Conservation (phyloP, 92 coral and sea anemone species). For the Zoanthus sociatus region DNA sequence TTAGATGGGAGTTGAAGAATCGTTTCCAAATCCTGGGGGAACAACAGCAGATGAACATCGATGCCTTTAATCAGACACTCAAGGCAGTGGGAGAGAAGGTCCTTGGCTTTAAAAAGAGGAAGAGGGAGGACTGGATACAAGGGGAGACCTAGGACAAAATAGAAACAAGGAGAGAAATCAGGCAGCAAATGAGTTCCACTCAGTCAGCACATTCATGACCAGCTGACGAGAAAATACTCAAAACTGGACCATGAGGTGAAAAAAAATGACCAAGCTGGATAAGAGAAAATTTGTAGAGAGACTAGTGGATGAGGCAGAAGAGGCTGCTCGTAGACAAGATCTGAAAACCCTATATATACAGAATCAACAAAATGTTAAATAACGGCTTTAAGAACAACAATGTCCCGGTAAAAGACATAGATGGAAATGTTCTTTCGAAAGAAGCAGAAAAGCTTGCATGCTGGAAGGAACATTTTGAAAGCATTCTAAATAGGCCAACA, state of each 20-base stretch:
- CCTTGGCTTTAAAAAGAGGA: slow-evolving; percentile 13
- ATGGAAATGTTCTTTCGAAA: too few relatives aligned
- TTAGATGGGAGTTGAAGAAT: slow-evolving; percentile 7
- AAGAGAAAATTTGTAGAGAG: slow-evolving; percentile 1
- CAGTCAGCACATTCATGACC: slow-evolving; percentile 26
- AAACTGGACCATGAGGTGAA: slow-evolving; percentile 28
- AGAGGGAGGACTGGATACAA: slow-evolving; percentile 28
- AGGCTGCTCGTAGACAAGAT: slow-evolving; percentile 25
- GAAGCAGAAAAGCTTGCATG: too few relatives aligned
- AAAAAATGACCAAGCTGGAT: slow-evolving; percentile 32
- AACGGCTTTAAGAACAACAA: background rate
- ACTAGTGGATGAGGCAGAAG: slow-evolving; percentile 19
- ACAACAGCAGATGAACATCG: background rate
- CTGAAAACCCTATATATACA: slow-evolving; percentile 1
- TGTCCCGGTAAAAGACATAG: too few relatives aligned
- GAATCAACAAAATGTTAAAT: slow-evolving; percentile 1
- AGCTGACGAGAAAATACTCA: slow-evolving; percentile 28
- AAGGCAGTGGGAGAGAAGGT: slow-evolving; percentile 15
- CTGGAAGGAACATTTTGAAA: too few relatives aligned
- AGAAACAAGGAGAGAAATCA: slow-evolving; percentile 25
- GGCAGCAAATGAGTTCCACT: slow-evolving; percentile 10
- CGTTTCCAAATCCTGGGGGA: slow-evolving; percentile 10
- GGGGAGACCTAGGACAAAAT: slow-evolving; percentile 4
- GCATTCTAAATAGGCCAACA: too few relatives aligned
- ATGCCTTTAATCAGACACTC: slow-evolving; percentile 15